phyloP scores from a whole-genome alignment of 2,113 vertebrate genomes.

The Vombatus ursinus region DNA sequence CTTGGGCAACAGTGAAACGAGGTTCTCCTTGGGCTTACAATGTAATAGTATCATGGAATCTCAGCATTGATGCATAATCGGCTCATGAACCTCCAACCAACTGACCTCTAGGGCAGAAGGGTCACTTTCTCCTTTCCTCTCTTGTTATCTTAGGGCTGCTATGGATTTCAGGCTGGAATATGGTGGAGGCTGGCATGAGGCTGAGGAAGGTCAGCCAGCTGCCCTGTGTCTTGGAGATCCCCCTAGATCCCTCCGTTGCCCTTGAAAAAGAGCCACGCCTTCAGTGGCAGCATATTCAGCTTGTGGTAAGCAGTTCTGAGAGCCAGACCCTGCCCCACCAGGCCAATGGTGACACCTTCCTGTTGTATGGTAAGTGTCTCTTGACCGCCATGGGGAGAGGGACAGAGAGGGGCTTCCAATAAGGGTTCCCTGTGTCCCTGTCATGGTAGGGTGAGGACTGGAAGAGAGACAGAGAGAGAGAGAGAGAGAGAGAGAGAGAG shows the following conservation, averaged over 20 bases:
- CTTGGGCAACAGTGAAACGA: too few species aligned
- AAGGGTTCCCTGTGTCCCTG: background rate
- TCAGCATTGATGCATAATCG: background rate
- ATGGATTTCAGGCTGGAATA: background rate
- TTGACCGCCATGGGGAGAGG: too few species aligned
- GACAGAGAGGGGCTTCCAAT: too few species aligned
- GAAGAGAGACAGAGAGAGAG: too few species aligned
- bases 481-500: too few species aligned
- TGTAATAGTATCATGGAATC: background rate
- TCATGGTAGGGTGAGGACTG: background rate
- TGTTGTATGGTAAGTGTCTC: background rate
- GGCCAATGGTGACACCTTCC: background rate
- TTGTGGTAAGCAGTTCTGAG: background rate
- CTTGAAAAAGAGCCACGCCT: fast-evolving
- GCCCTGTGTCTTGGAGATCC: background rate
- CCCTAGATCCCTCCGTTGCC: background rate
- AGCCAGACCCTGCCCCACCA: background rate
- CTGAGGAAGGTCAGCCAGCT: background rate
- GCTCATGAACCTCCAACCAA: background rate
- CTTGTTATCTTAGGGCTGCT: background rate
- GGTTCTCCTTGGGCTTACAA: background rate
- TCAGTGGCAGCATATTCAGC: background rate
- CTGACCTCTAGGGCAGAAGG: background rate
- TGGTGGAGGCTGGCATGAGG: background rate
- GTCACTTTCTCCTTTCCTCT: background rate